Evolutionary conservation across 53 echinoderm and acorn worm species (phyloP), one percentile per base, ranked within the genome.

Genomic region (Paelopatides confundens): DNA sequence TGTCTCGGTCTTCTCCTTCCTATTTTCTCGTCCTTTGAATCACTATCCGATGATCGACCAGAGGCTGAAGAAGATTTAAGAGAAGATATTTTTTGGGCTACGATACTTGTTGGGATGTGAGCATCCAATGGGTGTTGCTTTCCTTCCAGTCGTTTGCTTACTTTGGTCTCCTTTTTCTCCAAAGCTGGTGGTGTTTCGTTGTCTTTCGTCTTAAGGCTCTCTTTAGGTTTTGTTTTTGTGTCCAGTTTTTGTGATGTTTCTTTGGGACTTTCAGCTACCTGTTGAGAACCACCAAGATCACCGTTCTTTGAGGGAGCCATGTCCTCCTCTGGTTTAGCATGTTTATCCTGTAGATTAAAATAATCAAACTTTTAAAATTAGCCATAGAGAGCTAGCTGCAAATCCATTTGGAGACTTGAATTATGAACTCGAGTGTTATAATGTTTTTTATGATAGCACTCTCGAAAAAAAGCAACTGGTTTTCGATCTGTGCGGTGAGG

Each of bases 81-180:
- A 31, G 79, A 79, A 34, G 50, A 52, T 79, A 79, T 79, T n/a
- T 79, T 79, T 32, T 79, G 79, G 28, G 79, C 53, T 12, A 79
- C 79, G n/a, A 79, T 79, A 53, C 53, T 79, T n/a, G 52, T 33
- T 79, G 79, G 79, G 48, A 79, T 79, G 50, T 33, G 50, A 29
- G 48, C 79, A 79, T 79, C 79, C 32, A 79, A 53, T 29, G 79
- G 79, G 31, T 79, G 79, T 32, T 79, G 79, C 31, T 79, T 79
- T 7, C 79, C 53, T n/a, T 14, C 33, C 17, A 31, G 8, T 28
- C 29, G 26, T 79, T 79, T 51, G 35, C 21, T 21, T 67, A 17
- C 58, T 79, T 79, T 79, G 53, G 79, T 26, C 29, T 79, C 52
- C 29, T 48, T 3, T 43, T 47, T 21, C 11, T 77, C 49, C n/a